phyloP scores from a whole-genome alignment of 2,888 invertebrate species.

The Dyspetes luteomarginatus region DNA sequence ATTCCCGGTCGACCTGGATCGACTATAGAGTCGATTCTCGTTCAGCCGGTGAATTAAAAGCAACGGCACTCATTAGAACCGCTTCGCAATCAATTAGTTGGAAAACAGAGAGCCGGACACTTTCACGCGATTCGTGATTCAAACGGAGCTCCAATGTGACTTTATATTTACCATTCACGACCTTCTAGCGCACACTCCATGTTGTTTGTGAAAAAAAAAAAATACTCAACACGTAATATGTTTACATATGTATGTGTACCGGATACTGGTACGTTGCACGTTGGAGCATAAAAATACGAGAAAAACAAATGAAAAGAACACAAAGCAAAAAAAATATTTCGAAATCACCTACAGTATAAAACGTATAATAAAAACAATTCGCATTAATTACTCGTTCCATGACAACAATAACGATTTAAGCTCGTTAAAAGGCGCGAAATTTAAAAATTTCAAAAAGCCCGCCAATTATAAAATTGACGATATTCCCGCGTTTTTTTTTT shows the following conservation, averaged over 20 bases:
- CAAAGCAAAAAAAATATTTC: too few species aligned
- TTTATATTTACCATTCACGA: constrained; percentile 32
- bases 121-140: constrained; percentile 53
- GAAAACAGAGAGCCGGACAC: constrained; percentile 56
- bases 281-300: background rate
- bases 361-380: too few species aligned
- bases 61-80: constrained; percentile 58
- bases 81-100: constrained; percentile 61
- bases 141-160: constrained; percentile 20
- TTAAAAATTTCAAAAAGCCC: too few species aligned
- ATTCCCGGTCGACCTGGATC: constrained; percentile 23
- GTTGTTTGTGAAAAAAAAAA: constrained; percentile 35
- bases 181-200: constrained; percentile 43
- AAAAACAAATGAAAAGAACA: too few species aligned
- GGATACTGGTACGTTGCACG: background rate
- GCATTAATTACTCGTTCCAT: too few species aligned
- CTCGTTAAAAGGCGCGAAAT: constrained; percentile 15
- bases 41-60: constrained; percentile 38
- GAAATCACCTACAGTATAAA: too few species aligned
- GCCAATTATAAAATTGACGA: too few species aligned
- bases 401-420: background rate
- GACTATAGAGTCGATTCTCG: constrained; percentile 5
- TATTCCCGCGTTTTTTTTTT: constrained; percentile 10
- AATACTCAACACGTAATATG: constrained; percentile 5
- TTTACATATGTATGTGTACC: background rate